These are phyloP conservation scores for Xylophagus ater DNA, from an alignment of 2,888 invertebrate species.

Conservation along the genomic window DNA sequence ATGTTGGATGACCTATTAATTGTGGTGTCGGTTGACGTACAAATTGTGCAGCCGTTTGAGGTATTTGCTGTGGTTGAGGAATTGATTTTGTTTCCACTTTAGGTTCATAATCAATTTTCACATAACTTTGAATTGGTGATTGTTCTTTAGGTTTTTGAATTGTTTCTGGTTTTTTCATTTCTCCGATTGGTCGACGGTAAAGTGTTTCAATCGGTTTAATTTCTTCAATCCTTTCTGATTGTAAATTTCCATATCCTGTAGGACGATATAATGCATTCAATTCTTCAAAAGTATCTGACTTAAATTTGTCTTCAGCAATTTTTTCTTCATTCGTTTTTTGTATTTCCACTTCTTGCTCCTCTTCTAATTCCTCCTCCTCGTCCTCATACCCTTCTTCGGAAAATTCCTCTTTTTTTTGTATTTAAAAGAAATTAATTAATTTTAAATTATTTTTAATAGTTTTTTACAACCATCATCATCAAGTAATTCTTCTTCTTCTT, in stretches of 20 bases:
- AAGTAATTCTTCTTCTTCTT: conserved; percentile 26
- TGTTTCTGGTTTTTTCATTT: no score
- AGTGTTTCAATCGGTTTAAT: conserved; percentile 21
- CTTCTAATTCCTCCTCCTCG: conserved; percentile 21
- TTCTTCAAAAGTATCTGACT: conserved; percentile 33
- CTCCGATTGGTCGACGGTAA: no score
- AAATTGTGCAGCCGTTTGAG: conserved; percentile 1
- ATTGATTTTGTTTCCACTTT: conserved; percentile 16
- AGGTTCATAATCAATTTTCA: conserved; percentile 40
- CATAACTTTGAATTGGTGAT: no score
- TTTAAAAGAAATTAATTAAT: background rate
- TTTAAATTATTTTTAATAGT: background rate
- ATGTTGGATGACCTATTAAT: no score
- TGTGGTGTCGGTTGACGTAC: background rate
- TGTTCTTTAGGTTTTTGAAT: no score
- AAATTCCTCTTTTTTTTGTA: conserved; percentile 7
- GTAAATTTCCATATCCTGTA: conserved; percentile 18
- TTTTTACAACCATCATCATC: conserved; percentile 30
- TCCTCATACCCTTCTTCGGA: no score
- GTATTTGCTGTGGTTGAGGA: conserved; percentile 11
- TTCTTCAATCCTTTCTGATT: conserved; percentile 23
- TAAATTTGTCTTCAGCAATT: conserved; percentile 21
- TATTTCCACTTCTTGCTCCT: conserved; percentile 19
- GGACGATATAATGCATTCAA: conserved; percentile 30
- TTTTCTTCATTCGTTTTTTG: conserved; percentile 27